These are phyloP conservation scores for Sarcophaga variegata DNA, from an alignment of 2,888 invertebrate genomes.

Conservation along the genomic window DNA sequence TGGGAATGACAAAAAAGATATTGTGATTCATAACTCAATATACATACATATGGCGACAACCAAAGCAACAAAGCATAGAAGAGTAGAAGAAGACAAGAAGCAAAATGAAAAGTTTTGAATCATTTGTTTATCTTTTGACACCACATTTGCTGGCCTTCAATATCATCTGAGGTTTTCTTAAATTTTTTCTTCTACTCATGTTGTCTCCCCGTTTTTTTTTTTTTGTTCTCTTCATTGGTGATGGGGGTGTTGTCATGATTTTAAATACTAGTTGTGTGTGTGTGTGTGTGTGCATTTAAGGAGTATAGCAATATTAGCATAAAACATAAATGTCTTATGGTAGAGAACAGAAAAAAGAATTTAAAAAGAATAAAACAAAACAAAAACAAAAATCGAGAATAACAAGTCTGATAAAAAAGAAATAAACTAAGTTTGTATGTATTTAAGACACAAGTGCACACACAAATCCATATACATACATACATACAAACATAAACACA, in stretches of 20 bases:
- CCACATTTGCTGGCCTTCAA: constrained; percentile 56
- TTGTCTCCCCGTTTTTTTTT: not conserved
- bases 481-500: not conserved
- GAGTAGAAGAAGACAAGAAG: constrained; percentile 28
- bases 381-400: not conserved
- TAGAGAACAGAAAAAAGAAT: constrained; percentile 12
- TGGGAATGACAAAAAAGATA: not conserved
- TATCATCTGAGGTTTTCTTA: constrained; percentile 49
- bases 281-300: constrained; percentile 13
- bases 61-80: not conserved
- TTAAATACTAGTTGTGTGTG: constrained; percentile 14
- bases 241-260: constrained; percentile 12
- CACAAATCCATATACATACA: not conserved
- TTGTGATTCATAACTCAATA: constrained; percentile 50
- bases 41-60: not conserved
- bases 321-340: constrained; percentile 51
- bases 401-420: constrained; percentile 30
- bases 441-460: not conserved
- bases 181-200: constrained; percentile 8
- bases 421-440: constrained; percentile 18
- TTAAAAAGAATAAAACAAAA: not conserved
- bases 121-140: constrained; percentile 66
- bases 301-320: constrained; percentile 48
- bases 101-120: constrained; percentile 59
- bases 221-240: not conserved